Conservation (phyloP, 1,140 invertebrate genomes). For the Homarus americanus region DNA sequence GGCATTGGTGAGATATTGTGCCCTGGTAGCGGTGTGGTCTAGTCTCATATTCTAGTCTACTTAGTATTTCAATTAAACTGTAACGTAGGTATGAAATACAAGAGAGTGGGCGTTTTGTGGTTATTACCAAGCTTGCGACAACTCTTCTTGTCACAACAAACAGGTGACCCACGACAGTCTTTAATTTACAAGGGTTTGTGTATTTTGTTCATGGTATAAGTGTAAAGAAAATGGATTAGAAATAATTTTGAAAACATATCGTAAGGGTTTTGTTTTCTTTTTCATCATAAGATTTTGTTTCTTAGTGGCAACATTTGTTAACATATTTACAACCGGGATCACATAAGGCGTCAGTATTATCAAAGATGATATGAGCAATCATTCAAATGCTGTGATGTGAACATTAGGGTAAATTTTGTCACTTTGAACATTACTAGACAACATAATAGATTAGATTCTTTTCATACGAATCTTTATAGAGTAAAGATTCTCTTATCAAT, state of each 20-base stretch:
- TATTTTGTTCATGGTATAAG: constrained; percentile 38
- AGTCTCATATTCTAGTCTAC: constrained; percentile 54
- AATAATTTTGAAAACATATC: constrained; percentile 26
- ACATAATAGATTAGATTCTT: constrained; percentile 57
- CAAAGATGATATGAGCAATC: constrained; percentile 57
- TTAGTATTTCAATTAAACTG: constrained; percentile 40
- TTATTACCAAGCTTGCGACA: constrained; percentile 28
- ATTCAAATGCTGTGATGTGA: constrained; percentile 70
- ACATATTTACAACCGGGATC: constrained; percentile 3
- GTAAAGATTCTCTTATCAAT: constrained; percentile 62
- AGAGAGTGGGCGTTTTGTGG: constrained; percentile 50
- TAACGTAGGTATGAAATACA: constrained; percentile 45
- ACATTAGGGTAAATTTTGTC: constrained; percentile 68
- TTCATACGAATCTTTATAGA: constrained; percentile 69
- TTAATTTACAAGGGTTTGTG: constrained; percentile 22
- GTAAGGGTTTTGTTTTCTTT: constrained; percentile 33
- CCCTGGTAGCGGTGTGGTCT: constrained; percentile 45
- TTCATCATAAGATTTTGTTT: constrained; percentile 45
- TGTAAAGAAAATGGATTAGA: constrained; percentile 41
- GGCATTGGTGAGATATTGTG: constrained; percentile 3
- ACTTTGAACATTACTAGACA: constrained; percentile 63
- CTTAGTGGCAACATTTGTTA: constrained; percentile 61
- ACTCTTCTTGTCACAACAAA: constrained; percentile 36
- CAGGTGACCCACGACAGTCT: constrained; percentile 4
- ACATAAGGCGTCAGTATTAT: constrained; percentile 51